Evolutionary conservation across 2,113 vertebrate species (phyloP).

Genomic region (Phyllostomus discolor): DNA sequence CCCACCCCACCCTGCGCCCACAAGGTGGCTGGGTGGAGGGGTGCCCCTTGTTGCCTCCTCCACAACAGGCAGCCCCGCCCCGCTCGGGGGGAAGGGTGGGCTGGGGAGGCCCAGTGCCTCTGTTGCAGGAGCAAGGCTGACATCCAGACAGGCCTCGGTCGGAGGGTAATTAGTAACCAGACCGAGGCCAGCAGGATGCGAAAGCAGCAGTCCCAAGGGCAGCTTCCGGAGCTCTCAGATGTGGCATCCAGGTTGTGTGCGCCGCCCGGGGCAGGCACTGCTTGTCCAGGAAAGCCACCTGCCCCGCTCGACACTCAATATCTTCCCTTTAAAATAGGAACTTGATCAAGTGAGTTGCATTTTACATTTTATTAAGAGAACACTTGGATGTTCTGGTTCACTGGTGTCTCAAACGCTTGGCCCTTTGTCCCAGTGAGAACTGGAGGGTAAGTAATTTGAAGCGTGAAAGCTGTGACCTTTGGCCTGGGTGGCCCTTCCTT

Average conservation of each 20-base stretch:
- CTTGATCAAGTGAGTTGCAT: neutral
- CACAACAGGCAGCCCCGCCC: neutral
- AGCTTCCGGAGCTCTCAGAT: neutral
- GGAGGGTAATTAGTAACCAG: neutral
- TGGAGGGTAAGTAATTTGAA: neutral
- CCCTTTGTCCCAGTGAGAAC: neutral
- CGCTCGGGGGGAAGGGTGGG: neutral
- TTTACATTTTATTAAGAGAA: neutral
- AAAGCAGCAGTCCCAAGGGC: neutral
- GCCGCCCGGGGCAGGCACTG: accelerated
- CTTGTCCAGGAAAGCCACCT: neutral
- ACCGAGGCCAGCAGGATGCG: neutral
- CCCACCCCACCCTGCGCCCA: neutral
- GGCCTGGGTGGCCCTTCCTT: neutral
- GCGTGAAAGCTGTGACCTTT: neutral
- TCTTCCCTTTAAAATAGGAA: neutral
- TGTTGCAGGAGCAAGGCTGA: neutral
- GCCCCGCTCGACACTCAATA: accelerated
- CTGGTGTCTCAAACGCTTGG: neutral
- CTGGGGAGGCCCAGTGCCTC: neutral
- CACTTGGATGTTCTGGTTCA: neutral
- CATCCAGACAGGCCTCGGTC: neutral
- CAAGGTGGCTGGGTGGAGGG: neutral
- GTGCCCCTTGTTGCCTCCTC: neutral
- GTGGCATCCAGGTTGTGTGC: too few relatives aligned